Base-by-base conservation (phyloP, 2,113 vertebrate species). In the Forbesichthys papilliferus region DNA sequence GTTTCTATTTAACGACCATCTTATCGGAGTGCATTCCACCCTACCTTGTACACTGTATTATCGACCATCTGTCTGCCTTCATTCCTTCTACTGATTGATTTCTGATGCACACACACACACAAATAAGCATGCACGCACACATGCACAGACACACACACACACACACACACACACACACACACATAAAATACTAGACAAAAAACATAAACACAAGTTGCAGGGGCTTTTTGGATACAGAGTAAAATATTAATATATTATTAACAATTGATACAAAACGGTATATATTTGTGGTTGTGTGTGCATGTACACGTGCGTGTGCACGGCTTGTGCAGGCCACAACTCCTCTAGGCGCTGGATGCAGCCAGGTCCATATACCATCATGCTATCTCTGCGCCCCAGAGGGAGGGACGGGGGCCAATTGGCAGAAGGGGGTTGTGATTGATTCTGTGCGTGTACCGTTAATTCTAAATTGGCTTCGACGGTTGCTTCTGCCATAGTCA, bases 391-490 rank as follows among this genome's bases (percentile, higher is more conserved):
- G 56, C 58, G 49, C 27, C 48, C 27, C 58, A 34, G 20, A 68
- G 61, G 63, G 13, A 11, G 64, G 64, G 58, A n/a, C 18, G 67
- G 5, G 52, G 36, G 53, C 27, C 27, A 27, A 27, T 27, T 1
- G 2, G 27, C 27, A 27, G 27, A 27, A n/a, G 34, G 67, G 52
- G 36, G 53, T 53, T 51, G 60, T 33, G 51, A 75, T 68, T 68
- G 68, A 69, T 82, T 67, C 59, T 60, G 49, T n/a, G 47, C 55
- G 48, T 54, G 34, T 13, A 11, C 51, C 75, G 66, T 81, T 71
- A 70, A 70, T 70, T 84, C 67, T 27, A 51, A 54, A 69, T 75
- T 48, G 59, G 72, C 47, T 71, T 71, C 13, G 68, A 11, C 69
- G 78, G 53, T 46, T 60, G 36, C 65, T 68, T 68, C 46, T 47